These are phyloP conservation scores for Deilephila elpenor DNA, from an alignment of 2,888 invertebrate species.

Conservation along the genomic window DNA sequence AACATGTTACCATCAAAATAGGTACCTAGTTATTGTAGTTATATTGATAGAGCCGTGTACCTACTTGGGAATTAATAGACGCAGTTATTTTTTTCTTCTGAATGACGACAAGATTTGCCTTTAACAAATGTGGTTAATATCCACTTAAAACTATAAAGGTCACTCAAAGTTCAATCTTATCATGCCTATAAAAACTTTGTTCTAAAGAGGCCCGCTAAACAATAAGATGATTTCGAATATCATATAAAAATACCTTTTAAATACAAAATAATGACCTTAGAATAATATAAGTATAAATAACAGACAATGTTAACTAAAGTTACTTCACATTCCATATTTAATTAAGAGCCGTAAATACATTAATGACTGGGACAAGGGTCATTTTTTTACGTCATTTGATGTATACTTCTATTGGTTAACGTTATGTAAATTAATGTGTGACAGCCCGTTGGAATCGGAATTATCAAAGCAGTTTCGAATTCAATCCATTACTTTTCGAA, in stretches of 20 bases:
- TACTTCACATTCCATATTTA: background rate
- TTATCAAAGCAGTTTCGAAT: too few species aligned
- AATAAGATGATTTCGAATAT: background rate
- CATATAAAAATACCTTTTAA: background rate
- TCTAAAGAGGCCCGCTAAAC: background rate
- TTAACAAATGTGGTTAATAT: constrained; percentile 3
- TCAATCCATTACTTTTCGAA: too few species aligned
- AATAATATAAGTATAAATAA: background rate
- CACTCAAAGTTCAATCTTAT: constrained; percentile 17
- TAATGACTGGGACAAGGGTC: background rate
- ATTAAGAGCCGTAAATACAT: background rate
- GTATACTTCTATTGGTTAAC: background rate
- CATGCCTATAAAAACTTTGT: constrained; percentile 9
- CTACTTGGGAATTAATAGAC: background rate
- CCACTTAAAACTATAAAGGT: constrained; percentile 11
- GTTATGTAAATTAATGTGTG: too few species aligned
- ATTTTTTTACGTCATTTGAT: background rate
- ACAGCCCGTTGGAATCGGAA: too few species aligned
- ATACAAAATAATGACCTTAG: constrained; percentile 3
- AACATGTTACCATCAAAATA: background rate
- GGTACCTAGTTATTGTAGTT: background rate
- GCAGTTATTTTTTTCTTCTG: background rate
- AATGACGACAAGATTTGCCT: constrained; percentile 2
- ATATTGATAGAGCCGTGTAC: background rate
- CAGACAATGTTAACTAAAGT: background rate